phyloP scores from a whole-genome alignment of 2,888 invertebrate genomes.

The Heliothis peltigera region DNA sequence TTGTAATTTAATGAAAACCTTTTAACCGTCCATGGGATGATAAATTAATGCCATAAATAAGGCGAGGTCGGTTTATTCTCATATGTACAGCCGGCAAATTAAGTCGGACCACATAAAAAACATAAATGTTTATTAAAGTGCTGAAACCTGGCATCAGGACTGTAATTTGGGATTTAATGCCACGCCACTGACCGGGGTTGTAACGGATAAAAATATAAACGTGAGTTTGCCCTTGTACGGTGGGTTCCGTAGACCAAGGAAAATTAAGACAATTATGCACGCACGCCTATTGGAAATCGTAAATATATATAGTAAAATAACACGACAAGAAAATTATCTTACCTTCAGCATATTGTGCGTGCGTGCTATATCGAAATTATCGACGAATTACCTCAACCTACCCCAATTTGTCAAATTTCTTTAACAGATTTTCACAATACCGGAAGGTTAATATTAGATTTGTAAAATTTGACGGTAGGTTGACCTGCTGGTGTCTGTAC shows the following conservation, averaged over 20 bases:
- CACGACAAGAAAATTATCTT: too few relatives aligned
- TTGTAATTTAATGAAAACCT: slow-evolving; percentile 12
- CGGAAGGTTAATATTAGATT: too few relatives aligned
- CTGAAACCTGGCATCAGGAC: slow-evolving; percentile 64
- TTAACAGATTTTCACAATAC: too few relatives aligned
- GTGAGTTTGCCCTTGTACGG: slow-evolving; percentile 13
- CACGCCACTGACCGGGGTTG: slow-evolving; percentile 49
- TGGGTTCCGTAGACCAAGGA: slow-evolving; percentile 45
- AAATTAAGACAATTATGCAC: too few relatives aligned
- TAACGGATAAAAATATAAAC: slow-evolving; percentile 42
- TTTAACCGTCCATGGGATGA: slow-evolving; percentile 36
- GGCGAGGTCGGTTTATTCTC: slow-evolving; percentile 44
- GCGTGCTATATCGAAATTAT: too few relatives aligned
- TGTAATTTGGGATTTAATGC: slow-evolving; percentile 66
- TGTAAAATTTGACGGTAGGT: too few relatives aligned
- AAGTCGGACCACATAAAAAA: slow-evolving; percentile 61
- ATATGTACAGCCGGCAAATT: slow-evolving; percentile 60
- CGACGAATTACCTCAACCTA: too few relatives aligned
- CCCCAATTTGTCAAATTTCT: too few relatives aligned
- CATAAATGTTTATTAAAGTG: slow-evolving; percentile 67
- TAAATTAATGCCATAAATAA: slow-evolving; percentile 51
- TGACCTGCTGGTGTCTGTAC: too few relatives aligned
- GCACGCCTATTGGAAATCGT: too few relatives aligned
- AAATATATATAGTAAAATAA: too few relatives aligned
- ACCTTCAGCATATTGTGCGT: too few relatives aligned